Base-by-base conservation (phyloP, 2,797 vertebrate genomes). In the Tinamus major region DNA sequence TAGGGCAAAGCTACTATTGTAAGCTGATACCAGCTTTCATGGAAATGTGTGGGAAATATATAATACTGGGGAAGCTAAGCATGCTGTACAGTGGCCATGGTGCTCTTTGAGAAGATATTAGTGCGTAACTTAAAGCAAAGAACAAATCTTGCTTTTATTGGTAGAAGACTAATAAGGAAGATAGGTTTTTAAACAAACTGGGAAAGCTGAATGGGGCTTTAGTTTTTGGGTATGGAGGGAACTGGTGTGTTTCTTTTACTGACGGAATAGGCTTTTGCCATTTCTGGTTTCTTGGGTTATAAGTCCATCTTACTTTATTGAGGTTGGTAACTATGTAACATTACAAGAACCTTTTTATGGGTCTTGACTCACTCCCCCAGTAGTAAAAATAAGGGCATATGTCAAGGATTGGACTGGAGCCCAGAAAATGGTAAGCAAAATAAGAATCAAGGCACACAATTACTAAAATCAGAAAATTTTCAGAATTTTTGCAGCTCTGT, bases 31-130 rank as follows among this genome's bases (percentile, higher is more conserved):
- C 10, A 4, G 15, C 13, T 55, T 61, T 16, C 5, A 10, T 59
- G 24, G 29, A 65, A 76, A 31, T 6, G 19, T 33, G 10, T 74
- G n/a, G 20, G 65, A 74, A 81, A 37, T 14, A 61, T 62, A 21
- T 62, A 21, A 37, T 24, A 65, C 33, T 49, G 29, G 20, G 18
- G 48, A 69, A 69, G 44, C 46, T 13, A 29, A 63, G 31, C 5
- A 5, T 65, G 21, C 3, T 56, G 3, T 42, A 27, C 2, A 7
- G 29, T 11, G 29, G 41, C 18, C 1, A 0, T 10, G 4, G 9
- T 64, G 12, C 26, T 77, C 86, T 65, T 64, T 77, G 79, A 37
- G n/a, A 24, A 61, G 8, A 3, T 61, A 12, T 56, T 67, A 48
- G 31, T 56, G 21, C 13, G 70, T 79, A 4, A 14, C 35, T 51